These are phyloP conservation scores for Apeltes quadracus DNA, from an alignment of 2,113 vertebrate species.

Conservation along the genomic window DNA sequence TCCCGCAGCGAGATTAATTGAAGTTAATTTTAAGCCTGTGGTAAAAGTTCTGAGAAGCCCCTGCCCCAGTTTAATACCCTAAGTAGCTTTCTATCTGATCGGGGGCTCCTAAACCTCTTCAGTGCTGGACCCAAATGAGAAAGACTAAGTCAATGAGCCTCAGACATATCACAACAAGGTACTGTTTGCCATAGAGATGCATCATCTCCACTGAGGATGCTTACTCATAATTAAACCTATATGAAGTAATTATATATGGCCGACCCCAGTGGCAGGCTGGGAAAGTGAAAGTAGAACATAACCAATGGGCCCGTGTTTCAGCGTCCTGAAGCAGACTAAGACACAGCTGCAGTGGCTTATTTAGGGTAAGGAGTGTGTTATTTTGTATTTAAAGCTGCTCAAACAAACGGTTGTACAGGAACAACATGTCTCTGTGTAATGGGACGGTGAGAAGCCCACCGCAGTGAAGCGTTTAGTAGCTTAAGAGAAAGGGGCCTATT, in stretches of 20 bases:
- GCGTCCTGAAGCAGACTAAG: conserved; percentile 22
- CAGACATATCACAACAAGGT: conserved; percentile 7
- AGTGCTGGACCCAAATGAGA: conserved; percentile 55
- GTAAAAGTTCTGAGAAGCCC: conserved; percentile 56
- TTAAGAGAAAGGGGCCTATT: neutral
- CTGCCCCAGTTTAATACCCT: conserved; percentile 67
- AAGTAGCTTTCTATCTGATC: conserved; percentile 69
- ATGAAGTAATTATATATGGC: conserved; percentile 30
- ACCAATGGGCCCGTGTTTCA: conserved; percentile 42
- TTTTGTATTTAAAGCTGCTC: conserved; percentile 6
- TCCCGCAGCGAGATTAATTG: conserved; percentile 59
- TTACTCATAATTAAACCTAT: conserved; percentile 35
- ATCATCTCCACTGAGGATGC: conserved; percentile 17
- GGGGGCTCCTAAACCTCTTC: conserved; percentile 47
- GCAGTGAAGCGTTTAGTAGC: neutral
- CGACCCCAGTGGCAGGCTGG: conserved; percentile 18
- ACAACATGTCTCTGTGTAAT: neutral
- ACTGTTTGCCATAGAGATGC: conserved; percentile 24
- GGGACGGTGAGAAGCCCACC: neutral
- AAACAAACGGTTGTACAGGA: neutral
- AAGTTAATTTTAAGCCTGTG: conserved; percentile 65
- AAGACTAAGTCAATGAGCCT: conserved; percentile 41
- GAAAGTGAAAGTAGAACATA: conserved; percentile 51
- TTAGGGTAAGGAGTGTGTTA: neutral
- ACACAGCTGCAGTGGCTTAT: conserved; percentile 17